Evolutionary conservation across 2,888 invertebrate species (phyloP), one percentile per base, ranked within the genome.

Genomic region (Quadriops clusia): DNA sequence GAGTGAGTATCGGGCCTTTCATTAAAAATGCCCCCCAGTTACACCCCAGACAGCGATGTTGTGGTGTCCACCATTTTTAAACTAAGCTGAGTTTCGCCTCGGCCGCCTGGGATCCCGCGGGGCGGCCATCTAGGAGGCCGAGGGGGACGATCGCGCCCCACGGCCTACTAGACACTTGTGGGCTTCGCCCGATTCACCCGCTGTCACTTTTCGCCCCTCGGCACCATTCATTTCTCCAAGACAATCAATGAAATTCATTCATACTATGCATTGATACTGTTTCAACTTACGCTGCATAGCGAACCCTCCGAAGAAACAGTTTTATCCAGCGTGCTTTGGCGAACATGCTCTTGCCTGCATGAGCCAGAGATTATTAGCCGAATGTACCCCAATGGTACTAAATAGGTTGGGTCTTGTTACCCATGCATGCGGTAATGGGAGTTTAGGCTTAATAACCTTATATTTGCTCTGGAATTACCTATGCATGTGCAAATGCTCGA

Each of bases 221-320:
- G 43, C 44, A 44, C 38, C 37, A 37, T 44, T 42, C 40, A 43
- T 41, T 43, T 47, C 46, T 41, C 43, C 43, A 42, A 41, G 47
- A 44, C 47, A 49, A 51, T 52, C 51, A 52, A 53, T 51, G 53
- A 50, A 43, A 36, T 48, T 43, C 50, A 52, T 52, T 53, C 52
- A 50, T 50, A 15, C 28, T 10, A 17, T n/a, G 13, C 11, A 12
- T 25, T 13, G 17, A n/a, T 15, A 25, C 9, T 25, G 12, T 25
- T 16, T 25, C 17, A 25, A 13, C 7, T 3, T 12, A 17, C 17
- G 25, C 25, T 9, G 11, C 16, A n/a, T n/a, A n/a, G n/a, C n/a
- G n/a, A n/a, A n/a, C n/a, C n/a, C n/a, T n/a, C n/a, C n/a, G n/a
- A n/a, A n/a, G n/a, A n/a, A n/a, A n/a, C n/a, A n/a, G n/a, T n/a